phyloP scores from a whole-genome alignment of 2,797 vertebrate species.

The Hoplostethus atlanticus region DNA sequence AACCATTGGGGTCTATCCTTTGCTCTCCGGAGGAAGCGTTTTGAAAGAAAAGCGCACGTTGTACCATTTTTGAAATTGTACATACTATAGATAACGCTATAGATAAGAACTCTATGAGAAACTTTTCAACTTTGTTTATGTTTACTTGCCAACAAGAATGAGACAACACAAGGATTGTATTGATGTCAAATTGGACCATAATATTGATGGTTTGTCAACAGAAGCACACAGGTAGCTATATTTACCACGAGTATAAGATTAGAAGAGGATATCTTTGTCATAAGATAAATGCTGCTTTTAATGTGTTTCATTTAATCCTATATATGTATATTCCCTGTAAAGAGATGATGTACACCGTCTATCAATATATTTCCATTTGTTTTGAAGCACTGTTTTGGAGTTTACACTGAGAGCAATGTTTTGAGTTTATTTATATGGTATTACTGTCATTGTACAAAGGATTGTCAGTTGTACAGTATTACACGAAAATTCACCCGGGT shows the following conservation, averaged over 20 bases:
- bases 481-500: conserved; percentile 64
- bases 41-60: conserved; percentile 23
- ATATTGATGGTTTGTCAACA: conserved; percentile 66
- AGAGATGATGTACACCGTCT: conserved; percentile 45
- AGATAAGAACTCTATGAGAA: conserved; percentile 64
- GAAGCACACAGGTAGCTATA: conserved; percentile 80
- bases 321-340: conserved; percentile 71
- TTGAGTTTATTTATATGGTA: conserved; percentile 72
- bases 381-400: conserved; percentile 54
- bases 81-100: conserved; percentile 67
- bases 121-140: conserved; percentile 67
- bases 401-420: conserved; percentile 53
- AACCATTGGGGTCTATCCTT: conserved; percentile 45
- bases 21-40: conserved; percentile 44
- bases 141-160: conserved; percentile 82
- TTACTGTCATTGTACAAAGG: conserved; percentile 68
- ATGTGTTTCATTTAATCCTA: conserved; percentile 68
- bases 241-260: conserved; percentile 60
- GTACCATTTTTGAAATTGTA: conserved; percentile 74
- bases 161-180: conserved; percentile 74
- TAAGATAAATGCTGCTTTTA: conserved; percentile 75
- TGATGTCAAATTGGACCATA: conserved; percentile 71
- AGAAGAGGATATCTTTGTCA: conserved; percentile 61
- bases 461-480: conserved; percentile 74
- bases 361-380: conserved; percentile 62